phyloP scores from a whole-genome alignment of 1,140 invertebrate species.

The Potamilus streckersoni region DNA sequence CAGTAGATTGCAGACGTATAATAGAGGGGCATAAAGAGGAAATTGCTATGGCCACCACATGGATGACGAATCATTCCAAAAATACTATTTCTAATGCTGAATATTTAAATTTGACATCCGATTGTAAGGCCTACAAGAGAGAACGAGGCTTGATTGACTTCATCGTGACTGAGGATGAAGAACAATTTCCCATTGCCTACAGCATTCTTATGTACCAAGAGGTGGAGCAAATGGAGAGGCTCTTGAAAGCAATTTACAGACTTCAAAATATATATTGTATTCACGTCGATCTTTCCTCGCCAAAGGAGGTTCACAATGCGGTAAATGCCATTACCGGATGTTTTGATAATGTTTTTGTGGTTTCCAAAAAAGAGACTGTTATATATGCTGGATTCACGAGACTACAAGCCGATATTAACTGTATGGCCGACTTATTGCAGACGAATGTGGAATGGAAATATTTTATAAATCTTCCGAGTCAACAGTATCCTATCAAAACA shows the following conservation, averaged over 20 bases:
- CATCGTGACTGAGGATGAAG: conserved; percentile 34
- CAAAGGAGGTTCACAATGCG: conserved; percentile 28
- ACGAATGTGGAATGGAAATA: conserved; percentile 47
- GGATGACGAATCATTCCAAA: background rate
- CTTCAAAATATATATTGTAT: conserved; percentile 64
- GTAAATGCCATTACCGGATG: conserved; percentile 43
- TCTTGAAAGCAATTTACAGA: conserved; percentile 58
- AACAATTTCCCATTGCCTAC: conserved; percentile 48
- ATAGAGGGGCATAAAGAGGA: background rate
- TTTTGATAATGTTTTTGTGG: conserved; percentile 60
- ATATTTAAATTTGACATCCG: conserved; percentile 21
- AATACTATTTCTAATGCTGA: conserved; percentile 7
- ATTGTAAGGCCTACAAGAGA: conserved; percentile 21
- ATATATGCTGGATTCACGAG: conserved; percentile 39
- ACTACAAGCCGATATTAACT: conserved; percentile 51
- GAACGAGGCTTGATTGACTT: background rate
- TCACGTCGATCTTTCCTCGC: conserved; percentile 57
- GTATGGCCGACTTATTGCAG: conserved; percentile 44
- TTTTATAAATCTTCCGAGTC: conserved; percentile 54
- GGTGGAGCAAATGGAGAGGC: conserved; percentile 49
- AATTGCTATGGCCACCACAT: background rate
- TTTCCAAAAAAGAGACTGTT: conserved; percentile 37
- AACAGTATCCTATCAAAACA: conserved; percentile 56
- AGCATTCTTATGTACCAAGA: conserved; percentile 50
- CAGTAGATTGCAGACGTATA: background rate